These are phyloP conservation scores for Ophraella communa DNA, from an alignment of 2,888 invertebrate species.

Conservation along the genomic window DNA sequence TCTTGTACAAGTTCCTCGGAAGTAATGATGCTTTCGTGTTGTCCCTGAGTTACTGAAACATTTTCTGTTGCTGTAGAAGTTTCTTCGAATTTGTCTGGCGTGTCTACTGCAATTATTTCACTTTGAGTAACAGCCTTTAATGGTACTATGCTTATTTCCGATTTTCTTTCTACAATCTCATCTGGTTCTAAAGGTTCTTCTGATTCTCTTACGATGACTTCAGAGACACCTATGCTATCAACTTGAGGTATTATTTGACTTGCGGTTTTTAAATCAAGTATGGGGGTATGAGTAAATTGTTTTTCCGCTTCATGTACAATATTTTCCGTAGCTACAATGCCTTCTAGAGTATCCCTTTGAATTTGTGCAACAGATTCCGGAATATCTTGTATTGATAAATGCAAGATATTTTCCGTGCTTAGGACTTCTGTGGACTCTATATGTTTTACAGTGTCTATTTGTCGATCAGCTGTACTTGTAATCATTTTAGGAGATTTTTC, in stretches of 20 bases:
- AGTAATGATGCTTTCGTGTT: constrained; percentile 61
- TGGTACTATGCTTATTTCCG: constrained; percentile 45
- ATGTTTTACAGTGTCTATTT: constrained; percentile 55
- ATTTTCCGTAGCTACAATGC: constrained; percentile 57
- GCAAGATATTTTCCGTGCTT: constrained; percentile 45
- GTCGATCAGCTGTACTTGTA: constrained; percentile 50
- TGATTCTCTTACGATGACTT: constrained; percentile 48
- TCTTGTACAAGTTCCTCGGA: constrained; percentile 62
- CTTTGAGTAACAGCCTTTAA: constrained; percentile 49
- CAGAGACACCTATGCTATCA: constrained; percentile 56
- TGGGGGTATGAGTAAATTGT: constrained; percentile 49
- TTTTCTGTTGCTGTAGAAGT: constrained; percentile 41
- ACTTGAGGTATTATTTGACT: constrained; percentile 57
- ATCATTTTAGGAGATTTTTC: constrained; percentile 56
- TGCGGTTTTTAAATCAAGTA: constrained; percentile 55
- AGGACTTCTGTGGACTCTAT: constrained; percentile 52
- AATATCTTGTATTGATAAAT: constrained; percentile 47
- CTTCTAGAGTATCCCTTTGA: constrained; percentile 58
- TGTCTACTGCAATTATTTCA: constrained; percentile 57
- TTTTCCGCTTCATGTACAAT: constrained; percentile 61
- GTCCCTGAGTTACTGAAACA: constrained; percentile 50
- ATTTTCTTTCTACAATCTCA: constrained; percentile 34
- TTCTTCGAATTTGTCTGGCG: constrained; percentile 56
- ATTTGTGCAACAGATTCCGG: constrained; percentile 49
- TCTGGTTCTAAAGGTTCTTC: constrained; percentile 42